These are phyloP conservation scores for Podarcis raffonei DNA, from an alignment of 2,113 vertebrate species.

Conservation along the genomic window DNA sequence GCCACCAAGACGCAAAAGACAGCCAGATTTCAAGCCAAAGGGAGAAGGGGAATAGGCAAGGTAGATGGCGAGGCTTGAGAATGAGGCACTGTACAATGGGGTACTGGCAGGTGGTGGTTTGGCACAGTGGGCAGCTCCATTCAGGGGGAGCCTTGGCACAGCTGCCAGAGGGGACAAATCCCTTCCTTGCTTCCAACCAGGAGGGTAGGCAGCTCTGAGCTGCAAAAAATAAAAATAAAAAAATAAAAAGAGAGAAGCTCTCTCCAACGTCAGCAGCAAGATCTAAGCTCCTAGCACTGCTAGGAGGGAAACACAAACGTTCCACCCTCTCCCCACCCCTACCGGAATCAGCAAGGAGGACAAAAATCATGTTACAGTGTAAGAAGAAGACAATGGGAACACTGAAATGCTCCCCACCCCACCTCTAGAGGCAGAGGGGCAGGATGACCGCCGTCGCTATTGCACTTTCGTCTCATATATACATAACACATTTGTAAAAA, in stretches of 20 bases:
- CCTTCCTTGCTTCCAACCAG: neutral
- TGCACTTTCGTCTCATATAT: slow-evolving; percentile 66
- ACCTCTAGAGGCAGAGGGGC: slow-evolving; percentile 3
- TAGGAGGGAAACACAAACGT: slow-evolving; percentile 43
- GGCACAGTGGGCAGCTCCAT: slow-evolving; percentile 33
- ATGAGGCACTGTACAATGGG: accelerated
- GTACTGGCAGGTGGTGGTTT: slow-evolving; percentile 31
- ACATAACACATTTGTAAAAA: slow-evolving; percentile 68
- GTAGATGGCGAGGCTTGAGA: neutral
- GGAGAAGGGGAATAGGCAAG: accelerated
- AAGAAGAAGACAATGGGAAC: slow-evolving; percentile 58
- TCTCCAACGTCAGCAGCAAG: neutral
- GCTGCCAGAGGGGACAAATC: neutral
- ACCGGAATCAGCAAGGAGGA: slow-evolving; percentile 48
- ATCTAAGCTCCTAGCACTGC: neutral
- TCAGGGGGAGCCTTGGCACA: neutral
- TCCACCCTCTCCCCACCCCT: slow-evolving; percentile 42
- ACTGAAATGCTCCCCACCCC: slow-evolving; percentile 43
- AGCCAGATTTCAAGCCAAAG: neutral
- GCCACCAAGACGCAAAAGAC: neutral
- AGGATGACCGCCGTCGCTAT: slow-evolving; percentile 60
- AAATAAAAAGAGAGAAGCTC: neutral
- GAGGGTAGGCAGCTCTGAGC: neutral
- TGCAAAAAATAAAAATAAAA: neutral
- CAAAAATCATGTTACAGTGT: slow-evolving; percentile 46